These are phyloP conservation scores for Carpatolechia fugitivella DNA, from an alignment of 2,888 invertebrate species.

Conservation along the genomic window DNA sequence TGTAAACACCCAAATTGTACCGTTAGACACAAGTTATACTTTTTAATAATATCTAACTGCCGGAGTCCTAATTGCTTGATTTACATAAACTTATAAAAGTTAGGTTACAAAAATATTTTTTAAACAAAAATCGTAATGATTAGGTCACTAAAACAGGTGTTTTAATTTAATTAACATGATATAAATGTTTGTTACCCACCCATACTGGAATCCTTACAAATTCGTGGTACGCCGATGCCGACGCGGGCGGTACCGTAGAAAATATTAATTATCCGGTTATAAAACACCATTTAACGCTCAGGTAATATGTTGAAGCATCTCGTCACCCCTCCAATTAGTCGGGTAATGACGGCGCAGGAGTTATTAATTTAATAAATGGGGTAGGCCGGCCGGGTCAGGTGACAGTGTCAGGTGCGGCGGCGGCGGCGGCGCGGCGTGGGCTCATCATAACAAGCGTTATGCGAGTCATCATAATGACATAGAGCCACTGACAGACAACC, in stretches of 20 bases:
- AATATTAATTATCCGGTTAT: conserved; percentile 71
- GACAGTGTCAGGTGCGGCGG: background rate
- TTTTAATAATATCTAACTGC: conserved; percentile 43
- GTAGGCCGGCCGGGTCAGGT: conserved; percentile 36
- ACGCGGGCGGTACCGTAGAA: conserved; percentile 24
- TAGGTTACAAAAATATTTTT: background rate
- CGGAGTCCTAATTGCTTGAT: conserved; percentile 35
- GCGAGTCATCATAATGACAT: too few relatives aligned
- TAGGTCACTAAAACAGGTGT: too few relatives aligned
- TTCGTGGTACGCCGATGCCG: background rate
- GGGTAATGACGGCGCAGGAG: conserved; percentile 72
- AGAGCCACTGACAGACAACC: too few relatives aligned
- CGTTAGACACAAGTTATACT: conserved; percentile 66
- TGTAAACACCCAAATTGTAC: conserved; percentile 69
- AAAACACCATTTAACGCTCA: conserved; percentile 69
- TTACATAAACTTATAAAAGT: conserved; percentile 20
- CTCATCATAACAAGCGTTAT: too few relatives aligned
- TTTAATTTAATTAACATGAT: too few relatives aligned
- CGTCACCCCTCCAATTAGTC: conserved; percentile 75
- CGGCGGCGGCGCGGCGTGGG: too few relatives aligned
- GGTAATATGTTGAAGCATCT: conserved; percentile 70
- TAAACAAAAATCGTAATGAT: background rate
- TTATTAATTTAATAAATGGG: conserved; percentile 78
- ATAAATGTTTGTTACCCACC: background rate
- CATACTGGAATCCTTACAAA: background rate